phyloP scores from a whole-genome alignment of 2,888 invertebrate species.

The Koerneria pararmatus region DNA sequence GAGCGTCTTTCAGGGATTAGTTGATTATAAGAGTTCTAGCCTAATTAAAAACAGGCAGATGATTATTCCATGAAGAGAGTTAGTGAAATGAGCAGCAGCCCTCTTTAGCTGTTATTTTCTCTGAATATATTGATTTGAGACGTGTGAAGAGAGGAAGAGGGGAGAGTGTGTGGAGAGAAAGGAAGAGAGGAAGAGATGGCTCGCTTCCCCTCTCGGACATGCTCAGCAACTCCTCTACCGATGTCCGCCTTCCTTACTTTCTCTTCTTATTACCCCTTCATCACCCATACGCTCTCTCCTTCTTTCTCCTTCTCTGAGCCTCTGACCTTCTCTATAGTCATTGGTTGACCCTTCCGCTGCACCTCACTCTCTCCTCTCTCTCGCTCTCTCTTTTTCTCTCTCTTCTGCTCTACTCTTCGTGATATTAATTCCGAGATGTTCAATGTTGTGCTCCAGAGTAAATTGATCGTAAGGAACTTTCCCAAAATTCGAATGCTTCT shows the following conservation, averaged over 20 bases:
- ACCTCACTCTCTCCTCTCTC: background rate
- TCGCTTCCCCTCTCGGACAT: background rate
- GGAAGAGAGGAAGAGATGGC: too few species aligned
- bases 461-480: conserved; percentile 8
- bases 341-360: background rate
- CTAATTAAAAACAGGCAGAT: too few species aligned
- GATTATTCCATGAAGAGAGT: too few species aligned
- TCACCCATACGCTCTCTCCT: conserved; percentile 10
- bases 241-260: background rate
- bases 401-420: conserved; percentile 1
- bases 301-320: background rate
- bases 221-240: background rate
- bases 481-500: background rate
- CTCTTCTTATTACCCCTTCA: background rate
- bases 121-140: conserved; percentile 7
- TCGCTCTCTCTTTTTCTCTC: conserved; percentile 5
- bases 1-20: background rate
- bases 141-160: conserved; percentile 20
- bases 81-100: too few species aligned
- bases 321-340: background rate
- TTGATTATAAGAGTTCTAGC: too few species aligned
- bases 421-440: conserved; percentile 3
- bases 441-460: background rate
- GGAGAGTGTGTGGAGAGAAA: conserved; percentile 18
- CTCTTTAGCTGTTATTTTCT: conserved; percentile 13